A percentile compares a stretch with the other conserved stretches of the same genome.
Conservation (phyloP, 1,140 invertebrate species). For the Carcinoscorpius rotundicauda region DNA sequence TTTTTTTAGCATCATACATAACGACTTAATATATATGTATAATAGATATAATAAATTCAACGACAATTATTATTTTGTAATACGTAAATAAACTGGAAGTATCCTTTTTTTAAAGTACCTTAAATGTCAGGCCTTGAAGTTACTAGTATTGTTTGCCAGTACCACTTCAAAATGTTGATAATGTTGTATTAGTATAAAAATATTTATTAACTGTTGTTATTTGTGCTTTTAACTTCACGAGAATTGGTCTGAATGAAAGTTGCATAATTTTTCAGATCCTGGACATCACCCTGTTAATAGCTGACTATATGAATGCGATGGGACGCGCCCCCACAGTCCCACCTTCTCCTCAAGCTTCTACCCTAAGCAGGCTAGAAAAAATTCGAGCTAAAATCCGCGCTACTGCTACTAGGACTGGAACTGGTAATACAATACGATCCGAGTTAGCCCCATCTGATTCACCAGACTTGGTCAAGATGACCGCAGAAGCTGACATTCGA, state of each 20-base stretch:
- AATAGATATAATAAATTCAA: too few relatives aligned
- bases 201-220: not conserved
- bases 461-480: too few relatives aligned
- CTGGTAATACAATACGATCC: not conserved
- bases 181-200: not conserved
- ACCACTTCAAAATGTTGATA: not conserved
- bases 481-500: too few relatives aligned
- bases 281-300: conserved; percentile 81
- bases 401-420: not conserved
- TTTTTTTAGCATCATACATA: too few relatives aligned
- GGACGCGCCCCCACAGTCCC: not conserved
- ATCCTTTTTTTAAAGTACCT: not conserved
- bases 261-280: conserved; percentile 41
- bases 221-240: not conserved
- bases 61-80: too few relatives aligned
- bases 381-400: conserved; percentile 1
- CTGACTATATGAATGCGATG: conserved; percentile 65
- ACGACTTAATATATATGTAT: too few relatives aligned
- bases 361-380: not conserved
- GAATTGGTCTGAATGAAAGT: not conserved
- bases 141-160: not conserved
- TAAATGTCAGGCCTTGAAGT: conserved; percentile 1
- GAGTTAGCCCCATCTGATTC: too few relatives aligned
- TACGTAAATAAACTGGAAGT: not conserved
- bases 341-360: not conserved